Base-by-base conservation (phyloP, 2,888 invertebrate genomes). In the Zaprionus bogoriensis region DNA sequence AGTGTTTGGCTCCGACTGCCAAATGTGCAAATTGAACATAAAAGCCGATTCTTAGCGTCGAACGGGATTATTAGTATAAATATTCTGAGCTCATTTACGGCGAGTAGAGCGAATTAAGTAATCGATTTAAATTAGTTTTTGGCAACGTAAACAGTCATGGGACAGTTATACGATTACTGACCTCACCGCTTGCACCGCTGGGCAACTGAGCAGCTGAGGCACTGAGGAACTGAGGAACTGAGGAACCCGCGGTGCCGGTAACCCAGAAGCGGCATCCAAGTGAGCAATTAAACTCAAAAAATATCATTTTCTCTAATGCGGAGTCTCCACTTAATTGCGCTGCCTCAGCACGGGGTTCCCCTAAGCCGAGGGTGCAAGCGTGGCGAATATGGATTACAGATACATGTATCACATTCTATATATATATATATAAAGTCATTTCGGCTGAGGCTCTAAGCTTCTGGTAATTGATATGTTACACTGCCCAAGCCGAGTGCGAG, bases 401-500 rank as follows among this genome's bases (percentile, higher is more conserved):
- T n/a, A n/a, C n/a, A n/a, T n/a, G n/a, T n/a, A n/a, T n/a, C n/a
- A n/a, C n/a, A n/a, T n/a, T n/a, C n/a, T n/a, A n/a, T n/a, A n/a
- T n/a, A n/a, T 10, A 39, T 5, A 38, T 38, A 14, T 32, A 19
- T 19, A 38, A 38, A 44, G n/a, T 4, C 41, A 41, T 36, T 39
- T 19, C 36, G 10, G 7, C 2, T 7, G 14, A 7, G 9, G 3
- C 38, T 38, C 20, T 22, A 44, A 46, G 61, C 53, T 45, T 42
- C 32, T 45, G 25, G 48, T 66, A 77, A 77, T 84, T 84, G 85
- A 84, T 81, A 59, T 81, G 82, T 67, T 81, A 62, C 62, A 74
- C 41, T 60, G 38, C 28, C 46, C 67, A 53, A 47, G 54, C 42
- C 20, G 22, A 6, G 32, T 2, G 1, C 0, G 32, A 1, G 9